These are phyloP conservation scores for Cladopsammia gracilis DNA, from an alignment of 64 coral and sea anemone genomes.

Conservation along the genomic window DNA sequence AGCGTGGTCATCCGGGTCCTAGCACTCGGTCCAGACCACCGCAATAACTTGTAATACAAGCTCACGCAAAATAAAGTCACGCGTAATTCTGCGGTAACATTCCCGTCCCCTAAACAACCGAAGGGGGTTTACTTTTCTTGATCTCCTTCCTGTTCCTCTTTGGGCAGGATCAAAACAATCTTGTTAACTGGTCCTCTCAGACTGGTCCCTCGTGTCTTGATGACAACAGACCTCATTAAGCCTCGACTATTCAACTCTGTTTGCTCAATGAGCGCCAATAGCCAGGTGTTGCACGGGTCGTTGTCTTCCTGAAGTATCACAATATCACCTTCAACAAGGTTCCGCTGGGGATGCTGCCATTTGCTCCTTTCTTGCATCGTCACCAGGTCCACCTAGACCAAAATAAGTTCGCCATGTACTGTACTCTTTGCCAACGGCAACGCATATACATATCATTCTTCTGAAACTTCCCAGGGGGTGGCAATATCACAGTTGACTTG, in stretches of 20 bases:
- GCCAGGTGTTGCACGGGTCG: neutral
- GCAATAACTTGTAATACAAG: too few species aligned
- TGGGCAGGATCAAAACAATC: too few species aligned
- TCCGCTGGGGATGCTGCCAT: conserved; percentile 3
- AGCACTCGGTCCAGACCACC: too few species aligned
- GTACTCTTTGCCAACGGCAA: neutral
- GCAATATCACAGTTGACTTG: conserved; percentile 21
- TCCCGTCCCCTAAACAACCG: too few species aligned
- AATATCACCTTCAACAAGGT: neutral
- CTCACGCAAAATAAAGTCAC: too few species aligned
- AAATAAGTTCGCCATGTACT: conserved; percentile 7
- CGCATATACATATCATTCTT: conserved; percentile 15
- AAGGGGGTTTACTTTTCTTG: too few species aligned
- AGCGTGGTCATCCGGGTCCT: too few species aligned
- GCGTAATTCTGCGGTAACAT: too few species aligned
- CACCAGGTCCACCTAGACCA: neutral
- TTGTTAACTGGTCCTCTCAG: neutral
- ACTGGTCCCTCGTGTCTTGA: neutral
- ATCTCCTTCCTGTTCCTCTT: too few species aligned
- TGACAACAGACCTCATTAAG: neutral
- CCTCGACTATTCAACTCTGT: neutral
- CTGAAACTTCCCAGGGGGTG: too few species aligned
- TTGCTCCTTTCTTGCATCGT: conserved; percentile 1
- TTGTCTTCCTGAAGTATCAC: too few species aligned
- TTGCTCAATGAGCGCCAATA: neutral